Conservation (phyloP, 2,888 invertebrate genomes). For the Caenorhabditis sinica region DNA sequence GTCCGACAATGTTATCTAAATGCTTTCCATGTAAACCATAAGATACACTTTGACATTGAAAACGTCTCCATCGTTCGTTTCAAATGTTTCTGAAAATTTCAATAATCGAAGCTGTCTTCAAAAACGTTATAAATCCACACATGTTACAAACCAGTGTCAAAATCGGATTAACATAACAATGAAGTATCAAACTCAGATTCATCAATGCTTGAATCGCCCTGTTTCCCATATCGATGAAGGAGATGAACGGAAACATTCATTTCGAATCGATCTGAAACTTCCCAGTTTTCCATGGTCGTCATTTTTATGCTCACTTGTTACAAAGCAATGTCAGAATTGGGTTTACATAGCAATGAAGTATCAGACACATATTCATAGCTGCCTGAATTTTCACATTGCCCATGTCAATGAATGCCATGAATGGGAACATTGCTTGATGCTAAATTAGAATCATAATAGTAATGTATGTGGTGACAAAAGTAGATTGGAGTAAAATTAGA, state of each 20-base stretch:
- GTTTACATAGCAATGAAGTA: constrained; percentile 21
- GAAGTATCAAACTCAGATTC: constrained; percentile 9
- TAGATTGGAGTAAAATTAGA: constrained; percentile 53
- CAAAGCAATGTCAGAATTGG: background rate
- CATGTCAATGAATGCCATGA: background rate
- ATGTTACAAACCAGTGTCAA: background rate
- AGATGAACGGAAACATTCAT: background rate
- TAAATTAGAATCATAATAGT: background rate
- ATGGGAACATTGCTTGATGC: background rate
- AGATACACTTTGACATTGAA: too few species aligned
- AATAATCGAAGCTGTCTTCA: too few species aligned
- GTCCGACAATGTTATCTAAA: too few species aligned
- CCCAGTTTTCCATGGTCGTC: too few species aligned
- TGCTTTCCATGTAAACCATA: too few species aligned
- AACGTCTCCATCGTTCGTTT: too few species aligned
- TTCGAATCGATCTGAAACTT: too few species aligned
- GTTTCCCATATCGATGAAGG: background rate
- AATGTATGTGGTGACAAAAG: constrained; percentile 44
- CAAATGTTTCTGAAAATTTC: too few species aligned
- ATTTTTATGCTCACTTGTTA: background rate
- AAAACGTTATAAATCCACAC: too few species aligned
- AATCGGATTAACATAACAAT: constrained; percentile 7
- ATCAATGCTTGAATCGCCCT: background rate
- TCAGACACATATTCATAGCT: background rate
- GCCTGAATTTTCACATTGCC: background rate